phyloP scores from a whole-genome alignment of 2,888 invertebrate genomes.

The Amiota communis region DNA sequence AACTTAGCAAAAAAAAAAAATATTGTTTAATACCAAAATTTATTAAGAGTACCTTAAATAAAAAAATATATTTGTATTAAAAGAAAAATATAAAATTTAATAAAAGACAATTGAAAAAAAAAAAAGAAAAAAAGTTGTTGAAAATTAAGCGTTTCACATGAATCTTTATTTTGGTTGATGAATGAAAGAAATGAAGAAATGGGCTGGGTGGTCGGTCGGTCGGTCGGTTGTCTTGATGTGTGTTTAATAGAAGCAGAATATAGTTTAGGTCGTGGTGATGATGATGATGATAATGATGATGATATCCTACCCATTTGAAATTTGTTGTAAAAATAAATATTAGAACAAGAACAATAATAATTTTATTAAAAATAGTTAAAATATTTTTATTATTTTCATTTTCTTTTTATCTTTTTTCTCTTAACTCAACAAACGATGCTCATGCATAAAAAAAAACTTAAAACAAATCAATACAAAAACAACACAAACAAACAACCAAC shows the following conservation, averaged over 20 bases:
- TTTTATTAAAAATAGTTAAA: slow-evolving; percentile 21
- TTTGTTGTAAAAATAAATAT: neutral
- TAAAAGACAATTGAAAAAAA: slow-evolving; percentile 11
- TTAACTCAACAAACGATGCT: slow-evolving; percentile 27
- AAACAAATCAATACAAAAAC: slow-evolving; percentile 36
- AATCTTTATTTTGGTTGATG: slow-evolving; percentile 64
- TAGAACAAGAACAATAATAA: slow-evolving; percentile 11
- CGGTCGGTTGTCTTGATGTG: too few relatives aligned
- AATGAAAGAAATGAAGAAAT: slow-evolving; percentile 24
- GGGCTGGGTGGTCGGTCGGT: too few relatives aligned
- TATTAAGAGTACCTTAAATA: neutral
- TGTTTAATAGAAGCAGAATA: too few relatives aligned
- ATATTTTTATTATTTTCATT: slow-evolving; percentile 24
- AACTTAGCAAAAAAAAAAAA: slow-evolving; percentile 15
- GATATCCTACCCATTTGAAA: too few relatives aligned
- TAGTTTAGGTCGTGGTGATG: too few relatives aligned
- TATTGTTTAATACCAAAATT: slow-evolving; percentile 41
- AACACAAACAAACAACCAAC: slow-evolving; percentile 42
- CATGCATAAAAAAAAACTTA: slow-evolving; percentile 22
- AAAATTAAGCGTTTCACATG: slow-evolving; percentile 23
- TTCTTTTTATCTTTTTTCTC: slow-evolving; percentile 27
- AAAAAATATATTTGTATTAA: neutral
- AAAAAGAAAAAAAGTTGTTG: slow-evolving; percentile 23
- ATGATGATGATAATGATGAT: too few relatives aligned
- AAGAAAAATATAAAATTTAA: neutral